Conservation (phyloP, 2,113 vertebrate genomes). For the Glareola pratincola region DNA sequence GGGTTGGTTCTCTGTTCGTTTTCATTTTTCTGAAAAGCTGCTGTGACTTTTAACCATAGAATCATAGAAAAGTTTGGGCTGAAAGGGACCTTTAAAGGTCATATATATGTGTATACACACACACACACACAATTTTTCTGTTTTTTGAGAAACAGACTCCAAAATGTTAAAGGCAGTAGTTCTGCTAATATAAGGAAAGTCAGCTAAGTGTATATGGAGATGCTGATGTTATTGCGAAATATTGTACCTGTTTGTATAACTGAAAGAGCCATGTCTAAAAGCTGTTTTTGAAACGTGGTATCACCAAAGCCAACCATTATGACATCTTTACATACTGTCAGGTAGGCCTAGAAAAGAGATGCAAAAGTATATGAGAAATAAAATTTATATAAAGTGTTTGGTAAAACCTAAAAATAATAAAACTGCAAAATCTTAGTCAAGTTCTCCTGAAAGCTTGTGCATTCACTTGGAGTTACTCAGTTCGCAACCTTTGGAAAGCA, state of each 20-base stretch:
- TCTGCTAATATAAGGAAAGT: neutral
- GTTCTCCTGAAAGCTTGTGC: neutral
- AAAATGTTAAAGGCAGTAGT: neutral
- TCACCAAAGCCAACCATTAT: constrained; percentile 85
- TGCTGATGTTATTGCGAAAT: neutral
- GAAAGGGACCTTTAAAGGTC: neutral
- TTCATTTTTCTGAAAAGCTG: neutral
- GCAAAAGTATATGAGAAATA: neutral
- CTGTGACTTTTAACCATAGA: neutral
- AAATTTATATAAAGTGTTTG: neutral
- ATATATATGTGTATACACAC: neutral
- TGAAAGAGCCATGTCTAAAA: constrained; percentile 78
- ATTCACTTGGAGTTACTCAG: neutral
- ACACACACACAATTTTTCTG: no score
- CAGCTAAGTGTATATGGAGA: neutral
- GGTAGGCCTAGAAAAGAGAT: constrained; percentile 76
- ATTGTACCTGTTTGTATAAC: constrained; percentile 79
- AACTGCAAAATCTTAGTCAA: neutral
- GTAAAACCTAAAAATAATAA: neutral
- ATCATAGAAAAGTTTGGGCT: neutral
- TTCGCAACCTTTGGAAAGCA: neutral
- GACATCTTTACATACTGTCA: constrained; percentile 81
- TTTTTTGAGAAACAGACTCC: neutral
- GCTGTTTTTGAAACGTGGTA: constrained; percentile 72
- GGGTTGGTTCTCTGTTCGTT: neutral